Evolutionary conservation across 2,113 vertebrate species (phyloP).

Genomic region (Ancistrus triradiatus): DNA sequence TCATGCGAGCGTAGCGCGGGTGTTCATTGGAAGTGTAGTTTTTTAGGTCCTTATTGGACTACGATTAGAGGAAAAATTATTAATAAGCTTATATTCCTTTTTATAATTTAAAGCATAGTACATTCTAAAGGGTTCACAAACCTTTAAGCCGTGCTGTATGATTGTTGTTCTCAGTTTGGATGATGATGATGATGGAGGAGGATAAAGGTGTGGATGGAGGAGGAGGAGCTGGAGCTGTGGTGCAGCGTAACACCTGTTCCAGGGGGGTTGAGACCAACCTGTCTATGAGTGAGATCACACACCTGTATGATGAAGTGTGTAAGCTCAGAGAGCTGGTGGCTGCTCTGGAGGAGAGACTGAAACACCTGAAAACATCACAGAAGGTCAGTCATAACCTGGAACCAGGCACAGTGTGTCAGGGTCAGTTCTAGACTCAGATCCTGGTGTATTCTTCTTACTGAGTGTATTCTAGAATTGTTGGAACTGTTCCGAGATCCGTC

Average conservation of each 20-base stretch:
- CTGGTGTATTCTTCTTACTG: too few species aligned
- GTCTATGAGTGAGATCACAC: constrained; percentile 13
- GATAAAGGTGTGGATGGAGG: constrained; percentile 1
- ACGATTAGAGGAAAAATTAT: too few species aligned
- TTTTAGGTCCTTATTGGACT: too few species aligned
- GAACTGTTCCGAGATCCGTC: too few species aligned
- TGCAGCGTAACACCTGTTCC: constrained; percentile 9
- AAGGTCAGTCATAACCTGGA: neutral
- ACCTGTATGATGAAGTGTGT: constrained; percentile 19
- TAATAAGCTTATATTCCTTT: too few species aligned
- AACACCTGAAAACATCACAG: neutral
- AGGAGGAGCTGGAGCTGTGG: neutral
- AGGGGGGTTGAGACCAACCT: constrained; percentile 3
- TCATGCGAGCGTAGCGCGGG: too few species aligned
- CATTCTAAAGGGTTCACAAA: too few species aligned
- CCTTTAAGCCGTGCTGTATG: too few species aligned
- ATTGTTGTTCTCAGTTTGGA: too few species aligned
- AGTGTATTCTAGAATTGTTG: too few species aligned
- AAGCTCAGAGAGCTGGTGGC: constrained; percentile 7
- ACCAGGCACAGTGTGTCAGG: neutral
- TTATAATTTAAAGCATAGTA: too few species aligned
- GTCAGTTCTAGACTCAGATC: neutral
- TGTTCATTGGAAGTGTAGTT: too few species aligned
- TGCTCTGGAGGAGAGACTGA: neutral
- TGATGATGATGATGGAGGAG: neutral